phyloP scores from a whole-genome alignment of 2,113 vertebrate genomes.

The Cyanoderma ruficeps region DNA sequence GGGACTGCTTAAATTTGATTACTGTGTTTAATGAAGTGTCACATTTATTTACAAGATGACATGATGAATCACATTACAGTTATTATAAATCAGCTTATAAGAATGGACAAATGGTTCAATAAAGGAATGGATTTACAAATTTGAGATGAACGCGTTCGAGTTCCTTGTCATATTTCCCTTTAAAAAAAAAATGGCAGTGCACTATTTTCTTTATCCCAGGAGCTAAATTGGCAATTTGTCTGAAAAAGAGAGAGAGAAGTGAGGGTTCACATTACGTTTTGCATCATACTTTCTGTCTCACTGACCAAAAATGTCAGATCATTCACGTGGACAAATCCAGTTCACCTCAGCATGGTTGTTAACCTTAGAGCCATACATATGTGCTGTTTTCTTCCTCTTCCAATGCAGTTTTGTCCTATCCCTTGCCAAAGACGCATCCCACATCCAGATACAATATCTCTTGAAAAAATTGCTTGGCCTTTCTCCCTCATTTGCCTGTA shows the following conservation, averaged over 20 bases:
- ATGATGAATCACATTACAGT: constrained; percentile 72
- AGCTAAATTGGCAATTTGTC: constrained; percentile 57
- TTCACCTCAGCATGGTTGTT: constrained; percentile 31
- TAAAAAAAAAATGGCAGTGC: constrained; percentile 34
- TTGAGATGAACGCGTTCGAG: constrained; percentile 19
- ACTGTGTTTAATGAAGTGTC: constrained; percentile 82
- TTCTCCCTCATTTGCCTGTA: not conserved
- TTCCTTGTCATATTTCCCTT: constrained; percentile 30
- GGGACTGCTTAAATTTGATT: constrained; percentile 76
- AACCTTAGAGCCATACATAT: not conserved
- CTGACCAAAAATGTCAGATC: constrained; percentile 55
- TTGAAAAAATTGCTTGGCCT: not conserved
- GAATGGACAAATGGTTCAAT: constrained; percentile 72
- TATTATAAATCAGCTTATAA: constrained; percentile 72
- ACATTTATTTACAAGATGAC: constrained; percentile 78
- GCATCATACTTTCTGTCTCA: constrained; percentile 3
- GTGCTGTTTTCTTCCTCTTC: not conserved
- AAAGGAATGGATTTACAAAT: constrained; percentile 60
- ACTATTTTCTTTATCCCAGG: constrained; percentile 40
- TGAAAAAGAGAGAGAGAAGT: not conserved
- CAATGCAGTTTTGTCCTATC: not conserved
- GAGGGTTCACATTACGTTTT: not conserved
- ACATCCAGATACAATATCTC: not conserved
- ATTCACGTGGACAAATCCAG: constrained; percentile 51
- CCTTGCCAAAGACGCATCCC: not conserved